Base-by-base conservation (phyloP, 2,113 vertebrate genomes). In the Bubo blakistoni region DNA sequence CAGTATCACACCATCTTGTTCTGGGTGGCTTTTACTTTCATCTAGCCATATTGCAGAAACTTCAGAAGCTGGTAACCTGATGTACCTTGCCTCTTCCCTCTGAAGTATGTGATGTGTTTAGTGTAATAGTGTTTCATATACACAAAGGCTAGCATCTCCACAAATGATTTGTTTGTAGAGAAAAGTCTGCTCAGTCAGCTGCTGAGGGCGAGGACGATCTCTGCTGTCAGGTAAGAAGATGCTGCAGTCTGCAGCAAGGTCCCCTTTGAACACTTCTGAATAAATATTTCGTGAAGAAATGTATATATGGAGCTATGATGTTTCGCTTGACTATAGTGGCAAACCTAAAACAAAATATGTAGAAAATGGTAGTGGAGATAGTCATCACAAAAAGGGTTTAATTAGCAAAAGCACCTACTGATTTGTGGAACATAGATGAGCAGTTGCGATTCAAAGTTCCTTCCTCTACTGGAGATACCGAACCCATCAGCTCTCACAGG, bases 11-110 rank as follows among this genome's bases (percentile, higher is more conserved):
- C 17, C n/a, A 22, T 16, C 32, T 52, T 70, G 8, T 36, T 70
- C 26, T 13, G 34, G 17, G 66, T 79, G 91, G 38, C 55, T 96
- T 80, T 86, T 63, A 10, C 86, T 95, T 96, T 94, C 81, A 93
- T 81, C 94, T 61, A 19, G 32, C 55, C 38, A 2, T 19, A 7
- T 9, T 38, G n/a, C 57, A 92, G 78, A 42, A 63, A 63, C 90
- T 86, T 93, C 85, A 88, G 93, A 93, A 92, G 94, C 32, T 21
- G 5, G 86, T 30, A 84, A 85, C 81, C 74, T 49, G 32, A 13
- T 10, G 52, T 49, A 79, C 83, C 82, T 96, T 69, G 88, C 63
- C 69, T 92, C n/a, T 94, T 79, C 34, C 44, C 74, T 89, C 91
- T 84, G 92, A 97, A 91, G 86, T 65, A 5, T 19, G 27, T 8